Evolutionary conservation across 1,140 invertebrate species (phyloP).

Genomic region (Acromyrmex heyeri): DNA sequence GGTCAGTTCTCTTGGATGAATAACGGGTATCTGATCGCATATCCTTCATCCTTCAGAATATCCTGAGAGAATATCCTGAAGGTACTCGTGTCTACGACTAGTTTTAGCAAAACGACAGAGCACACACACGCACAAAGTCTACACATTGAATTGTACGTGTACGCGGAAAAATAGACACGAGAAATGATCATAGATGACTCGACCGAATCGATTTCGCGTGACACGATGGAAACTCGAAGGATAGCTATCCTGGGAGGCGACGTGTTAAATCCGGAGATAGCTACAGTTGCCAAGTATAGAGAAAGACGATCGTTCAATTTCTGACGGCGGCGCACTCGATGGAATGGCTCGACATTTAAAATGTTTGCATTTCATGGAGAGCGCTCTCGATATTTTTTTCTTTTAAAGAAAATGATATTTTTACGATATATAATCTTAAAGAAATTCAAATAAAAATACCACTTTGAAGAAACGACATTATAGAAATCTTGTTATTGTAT

Average conservation of each 20-base stretch:
- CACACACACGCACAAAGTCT: background rate
- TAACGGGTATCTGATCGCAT: background rate
- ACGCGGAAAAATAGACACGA: constrained; percentile 27
- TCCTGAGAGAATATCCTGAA: background rate
- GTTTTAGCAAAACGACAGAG: constrained; percentile 4
- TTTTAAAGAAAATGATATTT: background rate
- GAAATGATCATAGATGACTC: constrained; percentile 9
- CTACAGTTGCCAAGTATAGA: constrained; percentile 4
- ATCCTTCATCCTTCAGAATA: background rate
- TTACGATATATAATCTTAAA: background rate
- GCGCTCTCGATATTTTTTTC: background rate
- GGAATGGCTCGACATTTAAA: constrained; percentile 12
- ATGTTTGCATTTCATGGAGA: constrained; percentile 9
- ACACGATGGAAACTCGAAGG: constrained; percentile 23
- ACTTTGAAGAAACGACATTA: background rate
- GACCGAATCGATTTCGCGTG: constrained; percentile 27
- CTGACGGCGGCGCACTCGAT: background rate
- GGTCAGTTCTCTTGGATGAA: background rate
- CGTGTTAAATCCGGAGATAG: constrained; percentile 42
- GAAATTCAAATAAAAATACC: background rate
- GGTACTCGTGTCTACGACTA: background rate
- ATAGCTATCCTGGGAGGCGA: constrained; percentile 42
- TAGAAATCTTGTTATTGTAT: background rate
- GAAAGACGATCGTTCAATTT: constrained; percentile 38
- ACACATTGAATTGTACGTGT: background rate